Evolutionary conservation across 2,888 invertebrate genomes (phyloP), one percentile per base, ranked within the genome.

Genomic region (Ochlodes sylvanus): DNA sequence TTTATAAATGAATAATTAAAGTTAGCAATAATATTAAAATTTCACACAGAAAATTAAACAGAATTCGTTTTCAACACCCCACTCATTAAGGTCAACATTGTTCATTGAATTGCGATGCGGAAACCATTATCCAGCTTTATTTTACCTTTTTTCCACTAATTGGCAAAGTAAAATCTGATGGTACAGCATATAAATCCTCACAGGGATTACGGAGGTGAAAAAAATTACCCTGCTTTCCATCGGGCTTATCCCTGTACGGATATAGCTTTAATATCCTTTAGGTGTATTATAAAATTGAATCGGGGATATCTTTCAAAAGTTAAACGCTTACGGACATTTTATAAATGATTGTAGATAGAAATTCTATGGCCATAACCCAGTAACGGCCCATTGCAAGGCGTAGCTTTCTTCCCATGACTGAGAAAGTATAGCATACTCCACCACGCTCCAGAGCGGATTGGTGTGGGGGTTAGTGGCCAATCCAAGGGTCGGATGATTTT

Each of bases 111-210:
- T 42, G n/a, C 63, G 54, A 44, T 12, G 34, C 54, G 38, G 32
- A 60, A 67, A 67, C 66, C 41, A 38, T 58, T 66, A 60, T 42
- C 58, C 52, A 54, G 60, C 19, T 34, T 54, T 67, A 67, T 61
- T 61, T 61, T 52, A 57, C 67, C 55, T 61, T 61, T 64, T 67
- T 61, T 60, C 54, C 67, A 60, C 67, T 67, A 67, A 67, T 67
- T 67, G 67, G 67, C 32, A 61, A 67, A 67, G 61, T 67, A 67
- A 67, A 67, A 67, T 67, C 67, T 67, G 67, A 67, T 61, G 67
- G 61, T 47, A 67, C 67, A 54, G 44, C 54, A 54, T 55, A 67
- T 67, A 67, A 67, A 67, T 67, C 67, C 32, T 67, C 61, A 38
- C 66, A 52, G 61, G 67, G 67, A 67, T 67, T 67, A 67, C 61